Percentiles rank a stretch among this genome's conserved stretches.
phyloP scores from a whole-genome alignment of 2,888 invertebrate genomes.

The Machimus atricapillus region DNA sequence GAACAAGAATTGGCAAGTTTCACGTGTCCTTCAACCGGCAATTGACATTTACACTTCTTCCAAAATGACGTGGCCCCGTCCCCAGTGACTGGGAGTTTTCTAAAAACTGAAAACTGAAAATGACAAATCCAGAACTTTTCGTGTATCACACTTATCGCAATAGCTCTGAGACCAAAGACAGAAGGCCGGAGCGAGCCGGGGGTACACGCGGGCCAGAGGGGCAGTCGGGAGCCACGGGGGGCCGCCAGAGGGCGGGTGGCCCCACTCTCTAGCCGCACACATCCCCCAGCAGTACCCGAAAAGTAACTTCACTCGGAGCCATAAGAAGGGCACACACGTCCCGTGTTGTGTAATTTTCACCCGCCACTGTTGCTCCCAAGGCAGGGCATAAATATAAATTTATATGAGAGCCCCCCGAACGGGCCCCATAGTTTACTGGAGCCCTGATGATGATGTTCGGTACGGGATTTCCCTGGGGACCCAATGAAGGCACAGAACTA shows the following conservation, averaged over 20 bases:
- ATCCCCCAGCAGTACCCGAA: not conserved
- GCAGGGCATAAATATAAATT: slow-evolving; percentile 52
- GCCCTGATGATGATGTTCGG: slow-evolving; percentile 59
- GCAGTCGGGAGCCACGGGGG: not conserved
- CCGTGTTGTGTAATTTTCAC: slow-evolving; percentile 60
- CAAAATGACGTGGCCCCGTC: slow-evolving; percentile 4
- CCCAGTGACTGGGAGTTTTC: slow-evolving; percentile 9
- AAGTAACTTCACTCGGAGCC: slow-evolving; percentile 37
- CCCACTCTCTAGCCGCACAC: not conserved
- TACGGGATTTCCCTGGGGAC: slow-evolving; percentile 58
- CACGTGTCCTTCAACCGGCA: slow-evolving; percentile 14
- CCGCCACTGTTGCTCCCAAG: slow-evolving; percentile 59
- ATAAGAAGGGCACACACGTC: slow-evolving; percentile 42
- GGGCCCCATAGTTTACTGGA: slow-evolving; percentile 46
- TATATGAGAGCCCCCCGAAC: slow-evolving; percentile 44
- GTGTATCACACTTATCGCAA: slow-evolving; percentile 37
- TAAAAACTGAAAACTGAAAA: slow-evolving; percentile 36
- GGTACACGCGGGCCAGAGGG: not conserved
- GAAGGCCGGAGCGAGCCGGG: not conserved
- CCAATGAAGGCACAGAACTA: slow-evolving; percentile 51
- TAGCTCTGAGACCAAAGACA: slow-evolving; percentile 9
- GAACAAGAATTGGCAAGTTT: not conserved
- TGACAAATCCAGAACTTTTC: slow-evolving; percentile 37
- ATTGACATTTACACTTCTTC: slow-evolving; percentile 26
- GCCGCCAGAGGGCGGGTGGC: not conserved